A percentile compares a stretch with the other conserved stretches of the same genome.
phyloP scores from a whole-genome alignment of 2,113 vertebrate genomes.

The Tenrec ecaudatus region DNA sequence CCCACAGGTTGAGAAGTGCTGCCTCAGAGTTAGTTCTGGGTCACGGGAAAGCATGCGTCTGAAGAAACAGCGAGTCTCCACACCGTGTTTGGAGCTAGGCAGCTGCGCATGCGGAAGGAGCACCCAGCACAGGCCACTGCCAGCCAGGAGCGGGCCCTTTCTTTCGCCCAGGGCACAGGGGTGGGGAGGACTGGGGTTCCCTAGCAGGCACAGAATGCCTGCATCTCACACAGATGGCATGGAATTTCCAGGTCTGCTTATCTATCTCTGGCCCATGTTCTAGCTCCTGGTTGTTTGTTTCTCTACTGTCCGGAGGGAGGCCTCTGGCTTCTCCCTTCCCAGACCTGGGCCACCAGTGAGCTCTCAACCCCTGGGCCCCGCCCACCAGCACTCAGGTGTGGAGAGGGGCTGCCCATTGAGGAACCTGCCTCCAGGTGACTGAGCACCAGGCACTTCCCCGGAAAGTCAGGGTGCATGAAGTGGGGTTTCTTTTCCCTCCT shows the following conservation, averaged over 20 bases:
- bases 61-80: background rate
- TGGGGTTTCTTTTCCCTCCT: background rate
- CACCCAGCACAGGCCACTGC: fast-evolving
- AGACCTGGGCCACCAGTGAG: background rate
- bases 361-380: background rate
- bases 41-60: background rate
- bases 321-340: background rate
- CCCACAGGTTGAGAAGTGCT: fast-evolving
- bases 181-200: background rate
- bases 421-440: background rate
- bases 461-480: background rate
- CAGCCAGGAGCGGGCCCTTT: background rate
- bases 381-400: background rate
- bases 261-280: too few relatives aligned
- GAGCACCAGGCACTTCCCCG: background rate
- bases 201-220: background rate
- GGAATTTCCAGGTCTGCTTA: background rate
- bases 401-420: background rate
- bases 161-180: fast-evolving
- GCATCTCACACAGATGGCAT: background rate
- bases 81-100: background rate
- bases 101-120: too few relatives aligned
- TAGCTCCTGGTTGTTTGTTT: background rate
- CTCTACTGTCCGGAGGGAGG: background rate
- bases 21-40: background rate